Evolutionary conservation across 2,888 invertebrate species (phyloP), one percentile per base, ranked within the genome.

Genomic region (Morpho achilles): DNA sequence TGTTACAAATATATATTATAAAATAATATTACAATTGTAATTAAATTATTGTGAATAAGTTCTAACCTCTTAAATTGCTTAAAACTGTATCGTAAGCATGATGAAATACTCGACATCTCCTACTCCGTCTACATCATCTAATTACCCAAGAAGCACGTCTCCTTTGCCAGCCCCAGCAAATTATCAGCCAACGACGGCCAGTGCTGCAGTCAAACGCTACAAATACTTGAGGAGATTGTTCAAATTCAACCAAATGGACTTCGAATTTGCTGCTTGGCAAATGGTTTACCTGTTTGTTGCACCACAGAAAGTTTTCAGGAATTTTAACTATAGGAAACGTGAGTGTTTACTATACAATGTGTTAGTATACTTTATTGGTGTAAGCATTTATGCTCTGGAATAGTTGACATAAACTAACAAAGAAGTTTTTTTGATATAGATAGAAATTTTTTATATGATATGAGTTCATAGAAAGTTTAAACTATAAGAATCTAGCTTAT

Each of bases 211-310:
- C 48, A 98, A 98, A 87, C 93, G 96, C 63, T 96, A 96, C 85
- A 96, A 96, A 89, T 97, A 97, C 84, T 87, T 98, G 54, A 91
- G 96, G 67, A 93, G 97, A 74, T 86, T 98, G 61, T 92, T 97
- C 61, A 96, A 97, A 83, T 98, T 98, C 77, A 94, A 96, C 75
- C 99, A 99, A 89, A 99, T 99, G 99, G 99, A 99, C 87, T 99
- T 99, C 89, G 98, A 99, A 81, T 99, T 98, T 91, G 99, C 99
- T 0, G 91, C 96, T n/a, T 99, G 99, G 99, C 99, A 99, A 92
- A 99, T 99, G 97, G 84, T 98, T 0, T 98, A 98, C 81, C 91
- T 99, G 64, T 96, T 99, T 77, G 93, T 96, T 58, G 93, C 98
- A 0, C 99, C 99, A 10, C 98, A 99, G 76, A 98, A 98, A 93